Evolutionary conservation across 2,113 vertebrate species (phyloP).

Genomic region (Hiodon tergisus): DNA sequence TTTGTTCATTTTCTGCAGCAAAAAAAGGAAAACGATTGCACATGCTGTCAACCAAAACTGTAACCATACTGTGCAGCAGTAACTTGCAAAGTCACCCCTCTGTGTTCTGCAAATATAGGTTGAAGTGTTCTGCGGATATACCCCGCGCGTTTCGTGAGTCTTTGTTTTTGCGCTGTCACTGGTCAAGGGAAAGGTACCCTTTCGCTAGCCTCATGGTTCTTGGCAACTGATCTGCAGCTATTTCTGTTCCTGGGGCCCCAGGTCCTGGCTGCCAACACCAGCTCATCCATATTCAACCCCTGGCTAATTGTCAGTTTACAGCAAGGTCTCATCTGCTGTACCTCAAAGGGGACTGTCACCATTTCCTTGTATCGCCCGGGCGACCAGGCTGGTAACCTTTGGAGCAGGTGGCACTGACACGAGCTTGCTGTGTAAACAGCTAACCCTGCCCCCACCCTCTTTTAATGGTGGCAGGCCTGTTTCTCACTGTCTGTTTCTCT

Average conservation of each 20-base stretch:
- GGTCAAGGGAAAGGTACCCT: background rate
- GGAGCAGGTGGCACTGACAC: slow-evolving; percentile 28
- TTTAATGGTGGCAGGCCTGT: background rate
- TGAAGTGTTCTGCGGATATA: background rate
- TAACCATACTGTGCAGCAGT: background rate
- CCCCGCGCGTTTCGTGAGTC: background rate
- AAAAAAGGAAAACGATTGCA: too few species aligned
- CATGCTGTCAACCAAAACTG: too few species aligned
- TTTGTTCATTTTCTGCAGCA: too few species aligned
- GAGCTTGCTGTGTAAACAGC: background rate
- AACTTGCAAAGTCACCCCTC: background rate
- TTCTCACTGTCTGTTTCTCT: background rate
- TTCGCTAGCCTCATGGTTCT: background rate
- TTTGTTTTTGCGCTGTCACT: background rate
- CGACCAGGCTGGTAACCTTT: slow-evolving; percentile 18
- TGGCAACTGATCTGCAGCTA: background rate
- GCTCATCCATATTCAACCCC: slow-evolving; percentile 19
- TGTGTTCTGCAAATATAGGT: background rate
- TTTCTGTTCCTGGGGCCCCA: slow-evolving; percentile 1
- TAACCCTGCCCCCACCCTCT: background rate
- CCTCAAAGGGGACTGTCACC: slow-evolving; percentile 17
- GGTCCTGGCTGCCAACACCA: slow-evolving; percentile 6
- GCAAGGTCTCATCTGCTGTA: slow-evolving; percentile 2
- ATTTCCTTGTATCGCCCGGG: background rate
- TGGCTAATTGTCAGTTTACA: slow-evolving; percentile 19